These are phyloP conservation scores for Caenorhabditis brenneri DNA, from an alignment of 1,140 invertebrate species.

Conservation along the genomic window DNA sequence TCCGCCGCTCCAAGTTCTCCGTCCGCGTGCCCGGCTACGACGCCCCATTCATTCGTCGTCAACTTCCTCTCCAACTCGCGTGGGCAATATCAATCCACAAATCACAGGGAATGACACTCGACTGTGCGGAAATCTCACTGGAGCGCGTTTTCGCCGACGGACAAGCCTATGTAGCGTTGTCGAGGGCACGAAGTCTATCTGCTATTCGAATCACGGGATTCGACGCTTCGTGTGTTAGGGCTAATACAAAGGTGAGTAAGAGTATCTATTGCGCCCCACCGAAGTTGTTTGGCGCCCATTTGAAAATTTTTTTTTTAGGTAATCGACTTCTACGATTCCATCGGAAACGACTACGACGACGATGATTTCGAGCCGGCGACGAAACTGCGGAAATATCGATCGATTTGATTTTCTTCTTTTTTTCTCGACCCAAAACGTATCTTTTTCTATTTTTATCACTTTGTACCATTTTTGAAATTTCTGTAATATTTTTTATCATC, in stretches of 20 bases:
- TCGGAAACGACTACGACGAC: neutral
- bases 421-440: too few relatives aligned
- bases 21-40: conserved; percentile 78
- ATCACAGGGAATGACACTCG: conserved; percentile 87
- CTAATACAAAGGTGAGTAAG: conserved; percentile 83
- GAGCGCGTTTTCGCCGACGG: conserved; percentile 88
- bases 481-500: too few relatives aligned
- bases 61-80: conserved; percentile 86
- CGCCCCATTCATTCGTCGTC: conserved; percentile 77
- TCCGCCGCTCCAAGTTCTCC: conserved; percentile 79
- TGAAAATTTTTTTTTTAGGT: neutral
- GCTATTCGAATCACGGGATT: conserved; percentile 87
- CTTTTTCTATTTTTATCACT: neutral
- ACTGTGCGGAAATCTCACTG: conserved; percentile 92
- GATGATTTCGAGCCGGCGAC: neutral
- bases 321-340: conserved; percentile 35
- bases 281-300: too few relatives aligned
- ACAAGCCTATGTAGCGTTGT: conserved; percentile 92
- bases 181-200: conserved; percentile 84
- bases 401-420: neutral
- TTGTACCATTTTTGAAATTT: too few relatives aligned
- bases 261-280: too few relatives aligned
- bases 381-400: neutral
- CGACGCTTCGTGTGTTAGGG: conserved; percentile 83
- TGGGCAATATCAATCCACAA: conserved; percentile 98